Base-by-base conservation (phyloP, 2,888 invertebrate species). In the Malthinus seriepunctatus region DNA sequence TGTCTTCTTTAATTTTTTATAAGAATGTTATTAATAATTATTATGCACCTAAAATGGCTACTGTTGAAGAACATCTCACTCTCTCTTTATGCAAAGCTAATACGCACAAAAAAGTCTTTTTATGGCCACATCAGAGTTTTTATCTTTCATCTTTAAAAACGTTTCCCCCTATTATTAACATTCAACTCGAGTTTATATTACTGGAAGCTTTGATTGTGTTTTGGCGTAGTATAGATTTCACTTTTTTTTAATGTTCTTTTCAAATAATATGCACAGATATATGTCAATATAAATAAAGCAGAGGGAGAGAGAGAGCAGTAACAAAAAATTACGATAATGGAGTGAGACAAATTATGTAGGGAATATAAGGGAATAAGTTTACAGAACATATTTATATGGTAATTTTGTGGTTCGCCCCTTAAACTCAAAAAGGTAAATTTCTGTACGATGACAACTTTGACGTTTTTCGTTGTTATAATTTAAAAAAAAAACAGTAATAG, bases 321-420 rank as follows among this genome's bases (percentile, higher is more conserved):
- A 57, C 39, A 45, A 38, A 34, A 57, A 54, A 54, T 42, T 48
- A 35, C 47, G 53, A 54, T 48, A 56, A 42, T 32, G 31, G 31
- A 57, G 47, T 15, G 56, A 54, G 56, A 61, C 56, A 56, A 58
- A 50, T 60, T 63, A 56, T 48, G 56, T 55, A 59, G 61, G 59
- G 61, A 49, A 23, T 23, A 23, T 23, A 5, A 49, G 49, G 59
- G 62, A 54, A 38, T 61, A 60, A 59, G 63, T 5, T 63, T 66
- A 65, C 61, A 61, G 59, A 59, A 57, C 60, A 65, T 63, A 65
- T 66, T 66, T 65, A 63, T 65, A 65, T 66, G 63, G 66, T 63
- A 66, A 66, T 66, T 61, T 62, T 49, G 23, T 47, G 51, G 53
- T 56, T 57, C 54, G 51, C 57, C 50, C 56, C 57, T 23, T 23